These are phyloP conservation scores for Dermatemys mawii DNA, from an alignment of 2,113 vertebrate species.

Conservation along the genomic window DNA sequence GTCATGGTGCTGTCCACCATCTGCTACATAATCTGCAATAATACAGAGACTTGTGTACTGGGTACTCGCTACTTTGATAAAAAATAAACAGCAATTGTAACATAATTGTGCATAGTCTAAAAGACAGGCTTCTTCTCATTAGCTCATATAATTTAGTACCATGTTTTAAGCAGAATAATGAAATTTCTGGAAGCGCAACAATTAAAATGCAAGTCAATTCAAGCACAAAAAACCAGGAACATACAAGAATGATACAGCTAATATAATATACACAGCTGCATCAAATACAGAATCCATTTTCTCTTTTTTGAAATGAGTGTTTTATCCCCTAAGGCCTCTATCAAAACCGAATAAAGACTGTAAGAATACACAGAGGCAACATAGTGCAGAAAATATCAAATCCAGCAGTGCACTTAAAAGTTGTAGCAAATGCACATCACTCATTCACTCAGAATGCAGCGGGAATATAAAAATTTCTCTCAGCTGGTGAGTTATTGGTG, in stretches of 20 bases:
- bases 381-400: neutral
- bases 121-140: neutral
- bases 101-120: neutral
- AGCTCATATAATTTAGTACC: neutral
- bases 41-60: neutral
- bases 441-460: neutral
- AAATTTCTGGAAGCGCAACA: neutral
- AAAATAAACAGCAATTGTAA: neutral
- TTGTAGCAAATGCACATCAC: neutral
- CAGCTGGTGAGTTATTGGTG: constrained; percentile 70
- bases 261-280: neutral
- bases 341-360: neutral
- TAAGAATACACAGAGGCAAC: neutral
- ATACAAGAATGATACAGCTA: neutral
- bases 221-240: neutral
- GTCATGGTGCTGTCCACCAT: neutral
- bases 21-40: neutral
- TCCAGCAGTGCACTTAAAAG: constrained; percentile 15
- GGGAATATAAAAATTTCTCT: constrained; percentile 41
- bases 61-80: neutral
- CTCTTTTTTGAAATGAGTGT: neutral
- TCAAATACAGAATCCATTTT: neutral
- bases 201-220: neutral
- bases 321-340: neutral
- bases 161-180: neutral